Evolutionary conservation across 2,888 invertebrate species (phyloP).

Genomic region (Pristionchus mayeri): DNA sequence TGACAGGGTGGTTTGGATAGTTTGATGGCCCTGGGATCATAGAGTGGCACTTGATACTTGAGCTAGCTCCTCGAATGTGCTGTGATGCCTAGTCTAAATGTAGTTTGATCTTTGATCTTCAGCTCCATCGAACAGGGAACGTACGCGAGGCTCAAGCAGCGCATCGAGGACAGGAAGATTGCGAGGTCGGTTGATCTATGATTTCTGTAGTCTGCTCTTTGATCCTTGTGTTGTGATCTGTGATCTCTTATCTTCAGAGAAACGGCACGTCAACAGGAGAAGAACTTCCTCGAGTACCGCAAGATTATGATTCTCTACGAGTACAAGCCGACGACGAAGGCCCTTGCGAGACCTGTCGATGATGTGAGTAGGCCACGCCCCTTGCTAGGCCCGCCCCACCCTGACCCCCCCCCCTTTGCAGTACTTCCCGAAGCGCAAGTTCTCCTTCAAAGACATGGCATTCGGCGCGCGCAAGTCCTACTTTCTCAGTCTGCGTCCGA

Average conservation of each 20-base stretch:
- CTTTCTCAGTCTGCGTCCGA: slow-evolving; percentile 54
- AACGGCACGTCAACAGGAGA: slow-evolving; percentile 54
- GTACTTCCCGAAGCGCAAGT: slow-evolving; percentile 48
- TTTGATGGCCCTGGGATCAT: too few relatives aligned
- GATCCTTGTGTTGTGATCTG: background rate
- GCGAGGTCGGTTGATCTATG: slow-evolving; percentile 4
- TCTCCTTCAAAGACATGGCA: slow-evolving; percentile 52
- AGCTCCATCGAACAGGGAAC: slow-evolving; percentile 1
- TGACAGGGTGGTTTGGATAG: background rate
- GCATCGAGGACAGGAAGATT: slow-evolving; percentile 32
- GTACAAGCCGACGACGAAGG: slow-evolving; percentile 29
- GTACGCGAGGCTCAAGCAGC: slow-evolving; percentile 20
- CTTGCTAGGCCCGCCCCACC: background rate
- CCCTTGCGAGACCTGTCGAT: background rate
- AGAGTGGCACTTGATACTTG: too few relatives aligned
- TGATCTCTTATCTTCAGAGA: slow-evolving; percentile 41
- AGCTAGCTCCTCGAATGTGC: too few relatives aligned
- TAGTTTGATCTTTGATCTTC: background rate
- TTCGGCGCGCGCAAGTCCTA: slow-evolving; percentile 57
- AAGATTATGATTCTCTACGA: slow-evolving; percentile 52
- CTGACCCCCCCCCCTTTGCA: background rate
- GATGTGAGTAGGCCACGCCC: slow-evolving; percentile 41
- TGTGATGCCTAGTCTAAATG: too few relatives aligned
- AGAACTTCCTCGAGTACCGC: slow-evolving; percentile 56
- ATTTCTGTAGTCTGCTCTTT: background rate